Percentiles rank a stretch among this genome's conserved stretches.
Conservation (phyloP, 2,113 vertebrate species). For the Merops nubicus region DNA sequence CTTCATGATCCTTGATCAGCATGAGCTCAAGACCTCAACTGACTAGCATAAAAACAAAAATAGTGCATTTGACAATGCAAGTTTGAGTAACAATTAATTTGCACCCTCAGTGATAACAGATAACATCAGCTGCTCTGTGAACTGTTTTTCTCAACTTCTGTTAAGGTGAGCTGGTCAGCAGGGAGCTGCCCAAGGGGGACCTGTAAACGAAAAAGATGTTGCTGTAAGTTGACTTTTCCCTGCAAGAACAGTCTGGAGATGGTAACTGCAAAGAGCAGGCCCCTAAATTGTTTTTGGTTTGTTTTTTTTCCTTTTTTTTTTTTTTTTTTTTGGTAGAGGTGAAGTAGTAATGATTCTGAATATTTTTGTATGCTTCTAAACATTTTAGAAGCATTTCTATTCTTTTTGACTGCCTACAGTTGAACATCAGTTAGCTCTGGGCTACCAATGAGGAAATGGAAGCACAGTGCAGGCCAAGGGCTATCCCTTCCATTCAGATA, state of each 20-base stretch:
- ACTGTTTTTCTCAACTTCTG: neutral
- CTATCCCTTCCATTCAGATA: neutral
- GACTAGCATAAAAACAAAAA: neutral
- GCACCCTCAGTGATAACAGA: neutral
- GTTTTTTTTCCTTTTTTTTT: too few relatives aligned
- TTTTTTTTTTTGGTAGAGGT: neutral
- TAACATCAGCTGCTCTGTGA: neutral
- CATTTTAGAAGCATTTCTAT: neutral
- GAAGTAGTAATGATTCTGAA: neutral
- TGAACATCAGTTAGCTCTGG: neutral
- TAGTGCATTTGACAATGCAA: neutral
- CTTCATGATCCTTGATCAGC: constrained; percentile 34
- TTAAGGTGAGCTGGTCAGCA: neutral
- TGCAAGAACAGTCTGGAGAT: neutral
- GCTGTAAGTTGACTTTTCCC: neutral
- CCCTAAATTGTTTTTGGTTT: too few relatives aligned
- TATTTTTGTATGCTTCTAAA: neutral
- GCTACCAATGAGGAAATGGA: neutral
- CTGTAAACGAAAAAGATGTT: neutral
- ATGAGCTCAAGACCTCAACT: constrained; percentile 23
- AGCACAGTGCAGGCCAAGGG: neutral
- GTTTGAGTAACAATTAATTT: neutral
- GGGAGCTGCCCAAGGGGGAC: neutral
- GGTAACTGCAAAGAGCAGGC: neutral
- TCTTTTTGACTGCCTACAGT: neutral